Conservation (phyloP, 2,113 vertebrate species). For the Heteronetta atricapilla region DNA sequence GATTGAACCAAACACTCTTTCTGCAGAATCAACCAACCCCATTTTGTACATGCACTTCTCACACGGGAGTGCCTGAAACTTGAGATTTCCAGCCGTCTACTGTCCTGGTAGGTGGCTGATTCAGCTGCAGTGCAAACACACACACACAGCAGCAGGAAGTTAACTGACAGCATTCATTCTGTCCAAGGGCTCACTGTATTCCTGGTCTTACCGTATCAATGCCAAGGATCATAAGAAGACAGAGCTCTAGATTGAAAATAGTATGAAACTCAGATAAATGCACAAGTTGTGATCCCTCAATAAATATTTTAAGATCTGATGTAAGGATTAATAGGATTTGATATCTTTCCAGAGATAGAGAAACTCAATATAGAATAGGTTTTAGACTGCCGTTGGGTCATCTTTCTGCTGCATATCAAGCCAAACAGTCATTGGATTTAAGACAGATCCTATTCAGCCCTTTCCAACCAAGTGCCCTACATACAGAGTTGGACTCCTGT, state of each 20-base stretch:
- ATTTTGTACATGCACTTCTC: not conserved
- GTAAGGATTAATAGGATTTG: not conserved
- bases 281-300: not conserved
- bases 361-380: not conserved
- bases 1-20: not conserved
- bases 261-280: not conserved
- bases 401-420: not conserved
- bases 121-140: not conserved
- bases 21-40: not conserved
- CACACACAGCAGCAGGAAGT: not conserved
- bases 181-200: not conserved
- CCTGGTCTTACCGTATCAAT: not conserved
- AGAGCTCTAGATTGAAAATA: not conserved
- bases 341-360: not conserved
- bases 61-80: not conserved
- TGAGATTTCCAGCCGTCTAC: not conserved
- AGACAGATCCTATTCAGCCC: not conserved
- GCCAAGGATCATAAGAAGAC: not conserved
- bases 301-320: not conserved
- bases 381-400: not conserved
- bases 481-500: not conserved
- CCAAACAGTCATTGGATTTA: not conserved
- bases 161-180: not conserved
- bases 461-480: not conserved
- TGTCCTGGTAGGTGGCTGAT: not conserved